Percentiles rank a stretch among this genome's conserved stretches.
phyloP scores from a whole-genome alignment of 2,113 vertebrate genomes.

The Isurus oxyrinchus region DNA sequence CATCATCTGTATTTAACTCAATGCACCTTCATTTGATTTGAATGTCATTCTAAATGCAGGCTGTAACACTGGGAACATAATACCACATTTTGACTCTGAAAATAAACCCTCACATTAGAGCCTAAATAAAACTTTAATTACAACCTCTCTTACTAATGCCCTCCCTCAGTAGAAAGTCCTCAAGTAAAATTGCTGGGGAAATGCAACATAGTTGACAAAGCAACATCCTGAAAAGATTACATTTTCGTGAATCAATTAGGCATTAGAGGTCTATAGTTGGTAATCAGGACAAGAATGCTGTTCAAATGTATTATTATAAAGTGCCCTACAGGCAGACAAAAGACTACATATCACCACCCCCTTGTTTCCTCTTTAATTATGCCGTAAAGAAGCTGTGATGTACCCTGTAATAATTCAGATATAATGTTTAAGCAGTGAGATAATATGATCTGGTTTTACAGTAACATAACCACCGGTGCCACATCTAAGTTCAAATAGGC shows the following conservation, averaged over 20 bases:
- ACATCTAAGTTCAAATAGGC: neutral
- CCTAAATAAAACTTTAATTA: constrained; percentile 36
- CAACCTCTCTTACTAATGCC: constrained; percentile 12
- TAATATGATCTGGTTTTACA: neutral
- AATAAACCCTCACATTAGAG: constrained; percentile 32
- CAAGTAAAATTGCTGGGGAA: constrained; percentile 22
- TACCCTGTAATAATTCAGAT: constrained; percentile 14
- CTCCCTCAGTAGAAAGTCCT: neutral
- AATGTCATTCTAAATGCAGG: neutral
- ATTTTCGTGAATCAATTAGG: constrained; percentile 24
- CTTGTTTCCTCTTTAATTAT: neutral
- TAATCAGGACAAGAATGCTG: constrained; percentile 19
- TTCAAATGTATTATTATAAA: constrained; percentile 26
- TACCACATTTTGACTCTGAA: constrained; percentile 10
- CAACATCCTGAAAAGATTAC: constrained; percentile 34
- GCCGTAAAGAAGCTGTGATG: constrained; percentile 1
- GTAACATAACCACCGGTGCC: constrained; percentile 12
- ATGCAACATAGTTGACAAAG: constrained; percentile 24
- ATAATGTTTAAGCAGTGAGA: constrained; percentile 16
- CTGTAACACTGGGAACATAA: neutral
- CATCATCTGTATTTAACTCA: constrained; percentile 23
- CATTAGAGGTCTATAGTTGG: constrained; percentile 8
- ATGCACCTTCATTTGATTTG: neutral
- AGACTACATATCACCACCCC: constrained; percentile 20
- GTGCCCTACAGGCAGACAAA: neutral